Evolutionary conservation across 2,797 vertebrate genomes (phyloP).

Genomic region (Poeciliopsis gracilis): DNA sequence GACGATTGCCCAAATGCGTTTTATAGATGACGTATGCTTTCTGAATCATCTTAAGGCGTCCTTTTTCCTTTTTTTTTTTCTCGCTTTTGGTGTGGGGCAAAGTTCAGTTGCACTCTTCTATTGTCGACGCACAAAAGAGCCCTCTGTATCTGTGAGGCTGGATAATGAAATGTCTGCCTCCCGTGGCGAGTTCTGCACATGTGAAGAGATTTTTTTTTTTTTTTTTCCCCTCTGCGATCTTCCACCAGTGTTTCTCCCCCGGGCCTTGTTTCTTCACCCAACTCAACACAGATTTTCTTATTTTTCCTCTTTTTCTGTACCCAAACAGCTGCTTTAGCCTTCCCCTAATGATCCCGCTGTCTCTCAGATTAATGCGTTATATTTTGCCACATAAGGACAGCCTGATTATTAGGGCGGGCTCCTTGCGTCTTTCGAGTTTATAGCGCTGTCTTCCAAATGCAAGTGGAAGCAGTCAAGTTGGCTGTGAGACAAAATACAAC

Average conservation of each 20-base stretch:
- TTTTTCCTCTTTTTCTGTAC: neutral
- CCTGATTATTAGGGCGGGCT: neutral
- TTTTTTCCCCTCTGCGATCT: neutral
- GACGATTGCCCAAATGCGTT: neutral
- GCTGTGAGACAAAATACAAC: neutral
- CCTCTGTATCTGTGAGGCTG: neutral
- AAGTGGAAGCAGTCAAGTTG: neutral
- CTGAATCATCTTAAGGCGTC: neutral
- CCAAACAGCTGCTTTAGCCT: neutral
- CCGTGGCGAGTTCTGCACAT: neutral
- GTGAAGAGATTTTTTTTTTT: neutral
- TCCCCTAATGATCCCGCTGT: neutral
- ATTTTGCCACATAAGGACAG: neutral
- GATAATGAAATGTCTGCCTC: conserved; percentile 5
- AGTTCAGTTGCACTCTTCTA: neutral
- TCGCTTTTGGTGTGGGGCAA: neutral
- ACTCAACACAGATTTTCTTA: neutral
- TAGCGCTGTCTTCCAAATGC: neutral
- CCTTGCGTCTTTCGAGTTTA: neutral
- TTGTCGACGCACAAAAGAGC: neutral
- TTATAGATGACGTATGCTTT: neutral
- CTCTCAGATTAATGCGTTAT: neutral
- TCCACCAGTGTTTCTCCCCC: neutral
- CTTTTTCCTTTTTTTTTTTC: neutral
- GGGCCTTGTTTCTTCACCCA: neutral